phyloP scores from a whole-genome alignment of 2,888 invertebrate genomes.

The Protophormia terraenovae region DNA sequence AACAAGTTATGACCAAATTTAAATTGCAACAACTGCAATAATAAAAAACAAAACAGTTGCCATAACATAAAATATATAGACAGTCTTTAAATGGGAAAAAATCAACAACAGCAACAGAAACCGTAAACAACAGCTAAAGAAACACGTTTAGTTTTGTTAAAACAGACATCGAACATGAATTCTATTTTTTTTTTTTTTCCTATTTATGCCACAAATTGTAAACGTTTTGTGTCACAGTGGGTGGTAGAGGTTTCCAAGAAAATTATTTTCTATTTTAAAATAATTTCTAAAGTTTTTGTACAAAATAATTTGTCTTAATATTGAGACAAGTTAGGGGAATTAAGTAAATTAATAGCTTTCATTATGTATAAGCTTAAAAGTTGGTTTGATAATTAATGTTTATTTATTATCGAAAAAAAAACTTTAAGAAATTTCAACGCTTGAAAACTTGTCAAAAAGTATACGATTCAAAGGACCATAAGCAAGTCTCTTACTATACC shows the following conservation, averaged over 20 bases:
- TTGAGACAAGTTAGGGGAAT: no score
- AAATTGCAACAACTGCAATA: conserved; percentile 38
- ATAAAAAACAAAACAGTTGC: neutral
- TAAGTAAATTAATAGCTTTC: no score
- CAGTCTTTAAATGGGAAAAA: neutral
- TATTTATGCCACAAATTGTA: neutral
- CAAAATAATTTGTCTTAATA: no score
- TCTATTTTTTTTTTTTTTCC: neutral
- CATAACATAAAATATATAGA: neutral
- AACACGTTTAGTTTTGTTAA: conserved; percentile 18
- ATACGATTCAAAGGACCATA: no score
- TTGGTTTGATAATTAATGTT: no score
- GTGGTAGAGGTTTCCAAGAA: neutral
- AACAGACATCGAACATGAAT: conserved; percentile 17
- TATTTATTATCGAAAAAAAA: no score
- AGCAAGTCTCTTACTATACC: no score
- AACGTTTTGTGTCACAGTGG: conserved; percentile 34
- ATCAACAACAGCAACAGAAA: neutral
- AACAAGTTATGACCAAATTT: conserved; percentile 65
- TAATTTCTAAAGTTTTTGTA: neutral
- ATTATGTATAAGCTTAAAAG: no score
- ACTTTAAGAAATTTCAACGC: no score
- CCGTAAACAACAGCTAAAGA: neutral
- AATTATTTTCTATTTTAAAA: neutral
- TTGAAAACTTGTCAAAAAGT: no score